Evolutionary conservation across 2,888 invertebrate species (phyloP).

Genomic region (Margaritifera margaritifera): DNA sequence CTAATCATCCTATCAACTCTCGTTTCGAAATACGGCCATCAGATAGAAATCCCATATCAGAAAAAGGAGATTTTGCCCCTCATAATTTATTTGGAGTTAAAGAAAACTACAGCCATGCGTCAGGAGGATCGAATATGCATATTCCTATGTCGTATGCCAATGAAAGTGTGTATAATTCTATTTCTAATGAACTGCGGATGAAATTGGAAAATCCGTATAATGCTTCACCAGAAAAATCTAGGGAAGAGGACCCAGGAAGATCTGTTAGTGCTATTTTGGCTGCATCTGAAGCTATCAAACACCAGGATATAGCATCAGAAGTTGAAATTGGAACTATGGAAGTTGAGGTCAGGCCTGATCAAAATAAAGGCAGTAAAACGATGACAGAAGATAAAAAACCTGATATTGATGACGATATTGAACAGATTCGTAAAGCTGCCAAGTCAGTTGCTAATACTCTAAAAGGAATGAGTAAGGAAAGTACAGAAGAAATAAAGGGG

Average conservation of each 20-base stretch:
- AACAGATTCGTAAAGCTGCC: conserved; percentile 36
- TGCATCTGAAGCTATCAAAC: conserved; percentile 41
- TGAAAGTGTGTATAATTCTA: too few relatives aligned
- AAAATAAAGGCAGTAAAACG: conserved; percentile 21
- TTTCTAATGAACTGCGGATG: too few relatives aligned
- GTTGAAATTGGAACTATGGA: conserved; percentile 36
- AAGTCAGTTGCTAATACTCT: conserved; percentile 34
- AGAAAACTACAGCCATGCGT: too few relatives aligned
- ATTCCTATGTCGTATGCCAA: too few relatives aligned
- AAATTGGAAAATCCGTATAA: too few relatives aligned
- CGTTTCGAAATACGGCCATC: too few relatives aligned
- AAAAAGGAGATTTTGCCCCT: too few relatives aligned
- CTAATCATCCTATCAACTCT: too few relatives aligned
- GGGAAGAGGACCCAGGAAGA: conserved; percentile 13
- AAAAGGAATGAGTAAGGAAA: conserved; percentile 29
- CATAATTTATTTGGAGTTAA: too few relatives aligned
- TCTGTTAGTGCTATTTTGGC: conserved; percentile 39
- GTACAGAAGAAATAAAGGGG: conserved; percentile 27
- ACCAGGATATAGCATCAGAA: conserved; percentile 41
- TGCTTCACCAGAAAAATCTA: too few relatives aligned
- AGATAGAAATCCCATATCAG: too few relatives aligned
- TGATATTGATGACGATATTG: conserved; percentile 41
- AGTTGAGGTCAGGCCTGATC: conserved; percentile 23
- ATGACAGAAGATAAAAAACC: conserved; percentile 19
- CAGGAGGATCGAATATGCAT: too few relatives aligned